phyloP scores from a whole-genome alignment of 2,888 invertebrate species.

The Heliconius aoede region DNA sequence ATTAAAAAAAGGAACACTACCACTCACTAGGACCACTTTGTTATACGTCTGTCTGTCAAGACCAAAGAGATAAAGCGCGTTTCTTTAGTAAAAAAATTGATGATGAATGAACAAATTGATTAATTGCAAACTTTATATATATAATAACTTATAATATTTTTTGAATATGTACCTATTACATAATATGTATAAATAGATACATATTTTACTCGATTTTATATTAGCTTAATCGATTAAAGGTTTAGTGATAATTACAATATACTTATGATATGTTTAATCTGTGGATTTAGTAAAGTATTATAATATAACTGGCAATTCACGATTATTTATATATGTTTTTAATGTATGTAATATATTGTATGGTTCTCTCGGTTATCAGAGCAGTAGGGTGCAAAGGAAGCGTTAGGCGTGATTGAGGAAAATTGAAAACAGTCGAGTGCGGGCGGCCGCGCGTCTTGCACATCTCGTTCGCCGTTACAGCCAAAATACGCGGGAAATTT shows the following conservation, averaged over 20 bases:
- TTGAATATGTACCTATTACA: too few species aligned
- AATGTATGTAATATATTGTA: not conserved
- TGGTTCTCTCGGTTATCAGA: conserved; percentile 50
- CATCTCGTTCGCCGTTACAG: conserved; percentile 50
- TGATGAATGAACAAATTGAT: too few species aligned
- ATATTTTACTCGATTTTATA: too few species aligned
- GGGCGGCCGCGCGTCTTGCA: conserved; percentile 64
- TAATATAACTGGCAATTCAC: not conserved
- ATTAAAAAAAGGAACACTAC: too few species aligned
- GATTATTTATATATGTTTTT: too few species aligned
- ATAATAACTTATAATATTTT: too few species aligned
- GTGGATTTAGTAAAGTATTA: not conserved
- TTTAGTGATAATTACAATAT: not conserved
- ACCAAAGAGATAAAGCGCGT: too few species aligned
- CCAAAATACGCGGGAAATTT: conserved; percentile 51
- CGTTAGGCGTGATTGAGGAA: conserved; percentile 65
- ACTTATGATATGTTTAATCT: not conserved
- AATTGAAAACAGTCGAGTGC: conserved; percentile 70
- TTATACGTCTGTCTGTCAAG: not conserved
- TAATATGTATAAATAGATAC: too few species aligned
- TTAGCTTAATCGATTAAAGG: not conserved
- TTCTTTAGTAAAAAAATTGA: too few species aligned
- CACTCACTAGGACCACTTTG: too few species aligned
- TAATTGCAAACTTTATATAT: too few species aligned
- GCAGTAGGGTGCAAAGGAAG: conserved; percentile 65